phyloP scores from a whole-genome alignment of 2,888 invertebrate genomes.

The Torymus tubicola region DNA sequence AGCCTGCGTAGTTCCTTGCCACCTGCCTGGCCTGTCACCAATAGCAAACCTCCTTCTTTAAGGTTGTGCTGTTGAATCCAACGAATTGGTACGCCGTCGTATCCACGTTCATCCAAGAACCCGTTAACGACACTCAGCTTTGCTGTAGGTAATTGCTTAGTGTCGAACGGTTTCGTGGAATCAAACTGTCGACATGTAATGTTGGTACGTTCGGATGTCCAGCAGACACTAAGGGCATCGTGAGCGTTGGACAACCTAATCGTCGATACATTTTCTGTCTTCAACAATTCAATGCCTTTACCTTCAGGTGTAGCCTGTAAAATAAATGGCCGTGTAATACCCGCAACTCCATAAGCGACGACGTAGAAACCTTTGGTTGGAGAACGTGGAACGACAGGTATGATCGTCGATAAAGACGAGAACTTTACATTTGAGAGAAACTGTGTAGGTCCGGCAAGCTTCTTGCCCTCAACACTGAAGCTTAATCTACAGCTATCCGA shows the following conservation, averaged over 20 bases:
- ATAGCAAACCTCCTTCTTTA: slow-evolving; percentile 20
- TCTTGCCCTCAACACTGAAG: slow-evolving; percentile 29
- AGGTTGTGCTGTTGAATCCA: slow-evolving; percentile 44
- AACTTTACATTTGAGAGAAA: slow-evolving; percentile 15
- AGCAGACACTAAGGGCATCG: slow-evolving; percentile 12
- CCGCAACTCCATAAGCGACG: not conserved
- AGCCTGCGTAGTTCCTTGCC: not conserved
- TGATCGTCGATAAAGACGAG: not conserved
- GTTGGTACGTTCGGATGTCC: slow-evolving; percentile 20
- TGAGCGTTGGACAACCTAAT: slow-evolving; percentile 25
- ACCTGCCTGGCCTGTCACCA: slow-evolving; percentile 24
- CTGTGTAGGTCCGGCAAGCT: slow-evolving; percentile 2
- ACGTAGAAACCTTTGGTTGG: slow-evolving; percentile 20
- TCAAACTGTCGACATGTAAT: slow-evolving; percentile 40
- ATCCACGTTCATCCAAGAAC: slow-evolving; percentile 18
- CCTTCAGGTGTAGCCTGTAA: not conserved
- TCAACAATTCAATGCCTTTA: slow-evolving; percentile 9
- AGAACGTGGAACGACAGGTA: not conserved
- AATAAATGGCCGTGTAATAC: not conserved
- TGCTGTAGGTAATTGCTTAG: no score
- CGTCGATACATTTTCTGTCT: not conserved
- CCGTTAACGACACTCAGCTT: not conserved
- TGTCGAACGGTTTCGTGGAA: not conserved
- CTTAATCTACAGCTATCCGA: slow-evolving; percentile 15
- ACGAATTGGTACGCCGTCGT: not conserved